Percentiles rank a stretch among this genome's conserved stretches.
Evolutionary conservation across 35 echinoderm and acorn worm genomes (phyloP).

Genomic region (Stichopus chloronotus): DNA sequence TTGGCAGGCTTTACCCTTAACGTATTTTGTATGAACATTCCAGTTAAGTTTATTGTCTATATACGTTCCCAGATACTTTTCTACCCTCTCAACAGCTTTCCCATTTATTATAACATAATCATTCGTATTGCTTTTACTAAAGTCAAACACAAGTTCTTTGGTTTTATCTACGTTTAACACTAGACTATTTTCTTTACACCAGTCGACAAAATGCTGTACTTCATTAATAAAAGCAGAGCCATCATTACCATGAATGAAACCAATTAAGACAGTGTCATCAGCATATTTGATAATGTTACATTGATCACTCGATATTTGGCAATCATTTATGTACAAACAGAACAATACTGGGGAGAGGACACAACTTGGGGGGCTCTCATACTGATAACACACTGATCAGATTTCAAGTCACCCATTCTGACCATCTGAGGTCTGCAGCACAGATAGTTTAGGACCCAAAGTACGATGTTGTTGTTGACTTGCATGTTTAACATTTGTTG

Average conservation of each 20-base stretch:
- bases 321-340: not conserved
- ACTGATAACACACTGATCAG: not conserved
- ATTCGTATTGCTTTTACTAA: not conserved
- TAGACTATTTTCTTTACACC: not conserved
- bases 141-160: no score
- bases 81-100: no score
- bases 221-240: no score
- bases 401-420: not conserved
- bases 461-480: not conserved
- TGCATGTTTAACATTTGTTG: not conserved
- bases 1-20: no score
- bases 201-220: not conserved
- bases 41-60: no score
- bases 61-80: no score
- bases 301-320: not conserved
- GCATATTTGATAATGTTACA: no score
- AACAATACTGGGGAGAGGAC: slow-evolving; percentile 3
- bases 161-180: no score
- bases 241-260: not conserved
- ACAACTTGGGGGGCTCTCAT: not conserved
- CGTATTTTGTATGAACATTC: no score
- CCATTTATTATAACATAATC: not conserved
- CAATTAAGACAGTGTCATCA: no score
- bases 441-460: not conserved
- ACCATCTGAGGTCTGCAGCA: not conserved